These are phyloP conservation scores for Drosophila diplacantha DNA, from an alignment of 2,888 invertebrate genomes.

Conservation along the genomic window DNA sequence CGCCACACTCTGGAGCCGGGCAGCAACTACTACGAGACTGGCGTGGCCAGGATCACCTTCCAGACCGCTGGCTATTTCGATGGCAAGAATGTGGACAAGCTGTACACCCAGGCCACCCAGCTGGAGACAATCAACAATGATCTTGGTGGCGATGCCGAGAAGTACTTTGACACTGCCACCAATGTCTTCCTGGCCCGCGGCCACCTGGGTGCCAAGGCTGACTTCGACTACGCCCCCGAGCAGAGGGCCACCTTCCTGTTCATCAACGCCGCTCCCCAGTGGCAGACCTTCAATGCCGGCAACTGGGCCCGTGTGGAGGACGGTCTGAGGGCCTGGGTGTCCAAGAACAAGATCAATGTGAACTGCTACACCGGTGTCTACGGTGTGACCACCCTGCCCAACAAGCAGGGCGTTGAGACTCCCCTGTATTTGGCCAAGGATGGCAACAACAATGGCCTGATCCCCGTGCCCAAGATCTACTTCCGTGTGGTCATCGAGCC, in stretches of 20 bases:
- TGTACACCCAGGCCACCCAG: slow-evolving; percentile 76
- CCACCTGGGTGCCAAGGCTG: slow-evolving; percentile 80
- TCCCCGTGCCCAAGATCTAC: slow-evolving; percentile 80
- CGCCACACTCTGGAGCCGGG: slow-evolving; percentile 75
- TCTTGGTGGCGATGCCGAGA: slow-evolving; percentile 66
- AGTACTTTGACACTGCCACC: slow-evolving; percentile 59
- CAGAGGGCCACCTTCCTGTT: slow-evolving; percentile 80
- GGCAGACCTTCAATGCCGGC: slow-evolving; percentile 81
- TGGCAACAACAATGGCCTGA: slow-evolving; percentile 71
- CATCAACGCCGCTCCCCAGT: slow-evolving; percentile 80
- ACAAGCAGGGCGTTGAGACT: slow-evolving; percentile 75
- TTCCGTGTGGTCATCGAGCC: slow-evolving; percentile 81
- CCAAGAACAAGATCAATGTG: slow-evolving; percentile 72
- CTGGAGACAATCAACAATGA: slow-evolving; percentile 72
- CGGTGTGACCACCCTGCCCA: slow-evolving; percentile 79
- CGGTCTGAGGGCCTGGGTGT: slow-evolving; percentile 75
- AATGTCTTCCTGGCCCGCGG: slow-evolving; percentile 78
- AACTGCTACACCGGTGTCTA: slow-evolving; percentile 81
- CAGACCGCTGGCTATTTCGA: slow-evolving; percentile 74
- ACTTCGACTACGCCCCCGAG: slow-evolving; percentile 79
- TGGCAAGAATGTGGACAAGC: slow-evolving; percentile 73
- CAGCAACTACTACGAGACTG: slow-evolving; percentile 77
- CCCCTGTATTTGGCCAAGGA: slow-evolving; percentile 76
- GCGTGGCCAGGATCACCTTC: slow-evolving; percentile 75
- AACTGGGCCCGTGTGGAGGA: slow-evolving; percentile 81